Percentiles rank a stretch among this genome's conserved stretches.
Conservation (phyloP, 2,888 invertebrate genomes). For the Mimumesa dahlbomi region DNA sequence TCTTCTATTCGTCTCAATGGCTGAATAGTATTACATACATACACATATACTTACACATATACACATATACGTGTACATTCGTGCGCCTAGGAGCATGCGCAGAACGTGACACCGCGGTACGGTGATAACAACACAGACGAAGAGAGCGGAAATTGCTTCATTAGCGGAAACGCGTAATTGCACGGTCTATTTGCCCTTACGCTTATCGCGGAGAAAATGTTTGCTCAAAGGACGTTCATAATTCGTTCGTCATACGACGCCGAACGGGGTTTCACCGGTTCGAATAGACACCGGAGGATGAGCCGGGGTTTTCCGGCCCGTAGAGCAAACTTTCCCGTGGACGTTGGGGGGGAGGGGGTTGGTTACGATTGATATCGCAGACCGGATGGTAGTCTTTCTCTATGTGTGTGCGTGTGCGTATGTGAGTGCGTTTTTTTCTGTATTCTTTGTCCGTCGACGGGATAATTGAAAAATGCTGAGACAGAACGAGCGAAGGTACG, state of each 20-base stretch:
- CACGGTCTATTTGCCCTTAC: constrained; percentile 47
- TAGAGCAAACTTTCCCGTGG: background rate
- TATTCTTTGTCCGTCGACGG: background rate
- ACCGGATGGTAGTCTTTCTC: no score
- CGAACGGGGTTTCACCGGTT: no score
- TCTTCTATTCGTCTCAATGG: constrained; percentile 61
- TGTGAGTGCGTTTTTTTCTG: no score
- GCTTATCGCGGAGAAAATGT: constrained; percentile 49
- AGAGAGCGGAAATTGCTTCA: constrained; percentile 63
- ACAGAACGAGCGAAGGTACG: background rate
- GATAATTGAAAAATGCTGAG: constrained; percentile 2
- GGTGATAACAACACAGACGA: constrained; percentile 59
- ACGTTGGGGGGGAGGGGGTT: background rate
- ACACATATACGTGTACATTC: no score
- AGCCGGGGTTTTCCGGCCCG: no score
- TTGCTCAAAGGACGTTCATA: constrained; percentile 42
- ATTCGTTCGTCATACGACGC: constrained; percentile 37
- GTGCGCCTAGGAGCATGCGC: constrained; percentile 24
- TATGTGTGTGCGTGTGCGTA: no score
- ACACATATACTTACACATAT: no score
- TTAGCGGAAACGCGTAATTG: constrained; percentile 62
- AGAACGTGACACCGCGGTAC: constrained; percentile 15
- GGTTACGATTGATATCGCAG: no score
- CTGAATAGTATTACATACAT: constrained; percentile 46
- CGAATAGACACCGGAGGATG: no score